Evolutionary conservation across 2,888 invertebrate genomes (phyloP), one percentile per base, ranked within the genome.

Genomic region (Leptinotarsa haldemani): DNA sequence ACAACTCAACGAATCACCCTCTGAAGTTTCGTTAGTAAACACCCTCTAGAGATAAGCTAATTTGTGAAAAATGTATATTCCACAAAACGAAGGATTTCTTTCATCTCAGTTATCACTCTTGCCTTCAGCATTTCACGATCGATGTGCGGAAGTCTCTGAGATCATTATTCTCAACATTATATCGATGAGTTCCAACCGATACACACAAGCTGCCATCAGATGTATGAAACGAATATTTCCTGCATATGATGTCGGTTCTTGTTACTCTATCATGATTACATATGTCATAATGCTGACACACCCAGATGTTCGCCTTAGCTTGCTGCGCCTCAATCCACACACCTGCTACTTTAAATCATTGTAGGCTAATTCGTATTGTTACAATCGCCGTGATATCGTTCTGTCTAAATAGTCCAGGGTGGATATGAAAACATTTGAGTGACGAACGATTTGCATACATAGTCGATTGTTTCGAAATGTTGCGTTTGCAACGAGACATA

Each of bases 321-420:
- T 20, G 69, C 72, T 74, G 74, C 73, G 74, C 76, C 76, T 74
- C 63, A 20, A 69, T 70, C 70, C 64, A 58, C 74, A 75, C 77
- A 77, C 77, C 77, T 77, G 77, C 74, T 73, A 69, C 69, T 71
- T 69, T 73, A 75, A 74, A 69, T 74, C 72, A 75, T 66, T 69
- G 73, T 73, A 69, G 65, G 73, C 67, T 71, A 74, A 71, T 77
- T 73, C 71, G 63, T 58, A 77, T 74, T 74, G 73, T 73, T 70
- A 56, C 53, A 46, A 56, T 67, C 12, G 53, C 22, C 18, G 22
- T 40, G 25, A 68, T 56, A 56, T 30, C 61, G 61, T 61, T 61
- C 25, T 18, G 3, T 61, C 40, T n/a, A 20, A 22, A 68, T 46
- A 18, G 25, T 48, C 22, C 50, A 30, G 66, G 61, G 61, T 61